Conservation (phyloP, 1,140 invertebrate species). For the Agrypnia vestita region DNA sequence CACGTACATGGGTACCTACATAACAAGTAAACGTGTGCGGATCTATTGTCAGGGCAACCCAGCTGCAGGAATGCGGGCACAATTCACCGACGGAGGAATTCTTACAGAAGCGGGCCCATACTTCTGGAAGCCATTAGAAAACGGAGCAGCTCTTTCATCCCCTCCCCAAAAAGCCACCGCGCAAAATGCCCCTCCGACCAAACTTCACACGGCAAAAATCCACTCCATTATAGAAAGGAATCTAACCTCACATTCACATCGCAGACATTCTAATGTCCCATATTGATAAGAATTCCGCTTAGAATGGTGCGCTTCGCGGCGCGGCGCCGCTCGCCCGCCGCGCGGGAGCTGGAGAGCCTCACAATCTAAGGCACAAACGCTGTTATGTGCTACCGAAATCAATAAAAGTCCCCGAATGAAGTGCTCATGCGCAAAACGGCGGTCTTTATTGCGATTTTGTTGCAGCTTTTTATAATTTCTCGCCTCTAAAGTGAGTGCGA, state of each 20-base stretch:
- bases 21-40: not conserved
- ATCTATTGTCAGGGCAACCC: not conserved
- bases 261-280: constrained; percentile 61
- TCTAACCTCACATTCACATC: constrained; percentile 61
- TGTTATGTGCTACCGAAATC: constrained; percentile 79
- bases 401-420: constrained; percentile 77
- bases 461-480: constrained; percentile 61
- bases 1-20: not conserved
- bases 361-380: constrained; percentile 64
- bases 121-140: constrained; percentile 35
- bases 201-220: constrained; percentile 59
- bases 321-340: constrained; percentile 66
- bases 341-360: constrained; percentile 45
- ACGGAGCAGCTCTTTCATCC: constrained; percentile 37
- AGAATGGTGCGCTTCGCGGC: constrained; percentile 66
- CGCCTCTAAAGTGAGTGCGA: constrained; percentile 51
- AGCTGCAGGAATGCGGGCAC: not conserved
- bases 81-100: constrained; percentile 1
- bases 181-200: constrained; percentile 27
- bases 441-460: constrained; percentile 72
- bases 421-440: constrained; percentile 72
- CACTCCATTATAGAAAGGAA: constrained; percentile 60
- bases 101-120: not conserved
- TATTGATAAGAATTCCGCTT: constrained; percentile 63
- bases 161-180: constrained; percentile 23